Base-by-base conservation (phyloP, 23 tunicate genomes). In the Trididemnum miniatum region DNA sequence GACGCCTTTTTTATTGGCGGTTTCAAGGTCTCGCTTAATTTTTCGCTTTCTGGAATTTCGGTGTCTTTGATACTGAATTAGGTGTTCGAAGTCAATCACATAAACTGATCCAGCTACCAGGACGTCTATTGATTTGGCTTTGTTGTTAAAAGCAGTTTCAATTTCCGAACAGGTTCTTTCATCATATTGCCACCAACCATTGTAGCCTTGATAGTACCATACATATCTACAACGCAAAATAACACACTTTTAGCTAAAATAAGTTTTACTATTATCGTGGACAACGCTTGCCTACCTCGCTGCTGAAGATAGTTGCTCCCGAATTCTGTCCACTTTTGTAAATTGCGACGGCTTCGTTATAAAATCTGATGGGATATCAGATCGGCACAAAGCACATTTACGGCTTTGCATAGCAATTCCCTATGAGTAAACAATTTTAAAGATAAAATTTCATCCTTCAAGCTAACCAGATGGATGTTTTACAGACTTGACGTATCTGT, bases 131-230 rank as follows among this genome's bases (percentile, higher is more conserved):
- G 79, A 49, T 52, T 80, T 72, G 22, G 75, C 81, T 37, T 84
- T 67, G 32, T 79, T 65, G 12, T 33, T 66, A 69, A 29, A 89
- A n/a, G 98, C 98, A 22, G 78, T 87, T 81, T 94, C 98, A 31
- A 94, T 84, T 31, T 85, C 92, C 0, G 24, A 35, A 34, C 88
- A 76, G 20, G 98, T 89, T 20, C 98, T 71, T 0, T 88, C 94
- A 62, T 94, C 98, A 76, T 94, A 94, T 49, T 94, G 94, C 98
- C 98, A 94, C 98, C 98, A 94, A 25, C 98, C 98, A 54, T 89
- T 94, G 79, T 82, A 77, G 29, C 98, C 98, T 82, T 94, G 84
- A 65, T 94, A 94, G 59, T 62, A 94, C 98, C 98, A 94, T n/a
- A 90, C 89, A 72, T 90, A 65, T 31, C 89, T 84, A 57, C 4